These are phyloP conservation scores for Desoria tigrina DNA, from an alignment of 2,888 invertebrate genomes.

Conservation along the genomic window DNA sequence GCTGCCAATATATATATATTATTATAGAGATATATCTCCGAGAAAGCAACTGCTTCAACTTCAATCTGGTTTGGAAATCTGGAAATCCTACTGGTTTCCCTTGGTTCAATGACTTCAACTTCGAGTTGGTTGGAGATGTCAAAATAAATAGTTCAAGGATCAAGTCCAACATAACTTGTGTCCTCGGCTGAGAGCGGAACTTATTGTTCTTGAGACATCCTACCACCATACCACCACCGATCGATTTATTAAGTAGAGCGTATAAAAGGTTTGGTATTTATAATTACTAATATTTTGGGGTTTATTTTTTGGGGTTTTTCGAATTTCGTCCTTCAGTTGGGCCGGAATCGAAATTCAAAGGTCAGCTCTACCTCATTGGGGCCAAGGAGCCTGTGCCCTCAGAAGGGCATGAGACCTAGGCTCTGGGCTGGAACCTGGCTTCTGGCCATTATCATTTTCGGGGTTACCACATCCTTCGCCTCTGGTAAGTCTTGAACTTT, in stretches of 20 bases:
- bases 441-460: constrained; percentile 53
- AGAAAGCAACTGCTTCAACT: no score
- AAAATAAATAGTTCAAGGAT: no score
- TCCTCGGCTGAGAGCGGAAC: no score
- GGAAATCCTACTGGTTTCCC: no score
- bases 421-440: constrained; percentile 53
- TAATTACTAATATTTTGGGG: constrained; percentile 15
- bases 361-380: constrained; percentile 36
- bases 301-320: constrained; percentile 28
- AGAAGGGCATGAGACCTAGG: constrained; percentile 53
- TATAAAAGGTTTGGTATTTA: neutral
- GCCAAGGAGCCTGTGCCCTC: constrained; percentile 46
- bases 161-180: no score
- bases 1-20: constrained; percentile 9
- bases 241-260: neutral
- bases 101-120: no score
- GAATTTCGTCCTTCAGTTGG: constrained; percentile 33
- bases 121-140: no score
- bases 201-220: no score
- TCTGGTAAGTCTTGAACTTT: constrained; percentile 49
- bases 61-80: no score
- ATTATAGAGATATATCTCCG: no score
- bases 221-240: no score
- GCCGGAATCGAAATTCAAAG: constrained; percentile 21
- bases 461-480: constrained; percentile 50